Evolutionary conservation across 2,113 vertebrate species (phyloP).

Genomic region (Scopus umbretta): DNA sequence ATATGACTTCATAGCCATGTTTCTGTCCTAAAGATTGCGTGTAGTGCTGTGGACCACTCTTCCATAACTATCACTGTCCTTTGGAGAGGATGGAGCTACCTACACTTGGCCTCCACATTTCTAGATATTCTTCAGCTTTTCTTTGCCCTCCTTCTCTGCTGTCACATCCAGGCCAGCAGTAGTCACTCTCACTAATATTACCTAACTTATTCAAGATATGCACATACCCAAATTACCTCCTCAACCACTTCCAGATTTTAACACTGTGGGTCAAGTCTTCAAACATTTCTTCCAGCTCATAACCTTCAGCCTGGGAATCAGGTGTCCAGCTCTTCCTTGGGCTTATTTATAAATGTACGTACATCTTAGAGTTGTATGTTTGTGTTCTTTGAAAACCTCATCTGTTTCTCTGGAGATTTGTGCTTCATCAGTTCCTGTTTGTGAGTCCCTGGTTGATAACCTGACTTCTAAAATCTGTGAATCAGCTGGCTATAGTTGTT

Average conservation of each 20-base stretch:
- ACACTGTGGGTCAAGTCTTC: not conserved
- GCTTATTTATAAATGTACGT: not conserved
- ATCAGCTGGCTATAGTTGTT: conserved; percentile 4
- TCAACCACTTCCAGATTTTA: not conserved
- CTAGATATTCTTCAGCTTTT: not conserved
- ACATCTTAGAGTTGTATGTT: not conserved
- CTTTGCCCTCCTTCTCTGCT: not conserved
- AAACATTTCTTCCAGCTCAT: not conserved
- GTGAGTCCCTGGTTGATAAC: conserved; percentile 6
- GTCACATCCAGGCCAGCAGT: not conserved
- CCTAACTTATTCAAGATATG: not conserved
- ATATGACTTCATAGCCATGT: not conserved
- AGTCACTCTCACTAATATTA: not conserved
- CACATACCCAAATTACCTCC: not conserved
- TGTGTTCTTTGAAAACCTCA: conserved; percentile 31
- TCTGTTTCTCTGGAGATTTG: conserved; percentile 16
- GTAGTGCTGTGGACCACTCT: not conserved
- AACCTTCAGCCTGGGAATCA: not conserved
- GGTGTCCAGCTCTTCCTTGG: not conserved
- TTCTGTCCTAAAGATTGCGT: not conserved
- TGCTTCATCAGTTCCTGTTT: conserved; percentile 49
- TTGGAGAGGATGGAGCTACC: not conserved
- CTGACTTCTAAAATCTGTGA: not conserved
- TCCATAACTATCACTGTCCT: not conserved
- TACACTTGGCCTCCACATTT: not conserved